These are phyloP conservation scores for Castor canadensis DNA, from an alignment of 2,113 vertebrate genomes.

Conservation along the genomic window DNA sequence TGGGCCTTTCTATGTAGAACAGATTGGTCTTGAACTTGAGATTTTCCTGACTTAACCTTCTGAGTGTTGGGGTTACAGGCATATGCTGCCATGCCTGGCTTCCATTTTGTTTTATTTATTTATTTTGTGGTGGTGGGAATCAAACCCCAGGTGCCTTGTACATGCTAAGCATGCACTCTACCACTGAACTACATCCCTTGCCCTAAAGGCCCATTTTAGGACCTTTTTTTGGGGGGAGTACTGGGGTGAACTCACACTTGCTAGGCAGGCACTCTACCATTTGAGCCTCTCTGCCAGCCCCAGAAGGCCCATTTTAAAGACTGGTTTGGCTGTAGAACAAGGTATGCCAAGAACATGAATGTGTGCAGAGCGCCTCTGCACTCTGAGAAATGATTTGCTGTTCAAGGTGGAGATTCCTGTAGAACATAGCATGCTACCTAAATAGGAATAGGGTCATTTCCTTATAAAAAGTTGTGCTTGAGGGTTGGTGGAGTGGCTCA, in stretches of 20 bases:
- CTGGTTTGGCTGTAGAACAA: not conserved
- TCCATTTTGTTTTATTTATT: not conserved
- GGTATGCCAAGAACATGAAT: not conserved
- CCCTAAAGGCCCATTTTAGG: not conserved
- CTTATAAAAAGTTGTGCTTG: not conserved
- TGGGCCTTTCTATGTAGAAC: too few relatives aligned
- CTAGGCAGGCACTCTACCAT: not conserved
- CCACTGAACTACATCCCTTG: not conserved
- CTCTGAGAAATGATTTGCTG: not conserved
- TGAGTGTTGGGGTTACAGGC: too few relatives aligned
- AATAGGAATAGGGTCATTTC: not conserved
- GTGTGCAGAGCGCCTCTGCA: too few relatives aligned
- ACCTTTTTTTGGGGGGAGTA: too few relatives aligned
- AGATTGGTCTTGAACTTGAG: too few relatives aligned
- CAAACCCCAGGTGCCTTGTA: not conserved
- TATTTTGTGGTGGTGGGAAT: not conserved
- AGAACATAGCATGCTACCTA: not conserved
- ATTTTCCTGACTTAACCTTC: too few relatives aligned
- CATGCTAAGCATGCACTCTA: not conserved
- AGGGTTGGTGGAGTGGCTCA: too few relatives aligned
- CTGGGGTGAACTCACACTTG: too few relatives aligned
- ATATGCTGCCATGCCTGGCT: not conserved
- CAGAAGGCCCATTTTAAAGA: not conserved
- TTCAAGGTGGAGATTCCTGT: not conserved
- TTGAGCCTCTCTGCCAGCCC: not conserved